These are phyloP conservation scores for Coelopa frigida DNA, from an alignment of 1,140 invertebrate species.

Conservation along the genomic window DNA sequence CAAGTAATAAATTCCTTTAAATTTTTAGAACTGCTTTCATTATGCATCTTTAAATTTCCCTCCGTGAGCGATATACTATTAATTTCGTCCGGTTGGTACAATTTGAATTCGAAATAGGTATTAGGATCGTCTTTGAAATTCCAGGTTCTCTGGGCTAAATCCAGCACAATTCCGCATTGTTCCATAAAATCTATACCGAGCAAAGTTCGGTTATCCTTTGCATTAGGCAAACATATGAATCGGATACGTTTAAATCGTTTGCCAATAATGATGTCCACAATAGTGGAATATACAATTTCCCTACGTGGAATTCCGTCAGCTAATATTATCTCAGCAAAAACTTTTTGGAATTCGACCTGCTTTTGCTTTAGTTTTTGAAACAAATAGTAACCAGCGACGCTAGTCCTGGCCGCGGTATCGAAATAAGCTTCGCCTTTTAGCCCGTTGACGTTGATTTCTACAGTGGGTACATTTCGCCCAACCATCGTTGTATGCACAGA, in stretches of 20 bases:
- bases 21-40: too few relatives aligned
- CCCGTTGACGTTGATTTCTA: slow-evolving; percentile 3
- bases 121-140: too few relatives aligned
- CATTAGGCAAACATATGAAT: slow-evolving; percentile 9
- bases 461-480: background rate
- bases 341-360: slow-evolving; percentile 1
- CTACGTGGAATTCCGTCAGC: slow-evolving; percentile 2
- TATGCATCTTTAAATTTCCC: background rate
- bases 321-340: slow-evolving; percentile 2
- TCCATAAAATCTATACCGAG: slow-evolving; percentile 13
- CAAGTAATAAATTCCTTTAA: slow-evolving; percentile 3
- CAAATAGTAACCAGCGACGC: slow-evolving; percentile 1
- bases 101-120: too few relatives aligned
- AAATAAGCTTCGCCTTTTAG: too few relatives aligned
- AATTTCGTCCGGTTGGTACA: background rate
- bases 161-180: slow-evolving; percentile 8
- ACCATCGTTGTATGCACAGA: too few relatives aligned
- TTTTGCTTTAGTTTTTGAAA: slow-evolving; percentile 1
- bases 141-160: slow-evolving; percentile 7
- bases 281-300: too few relatives aligned
- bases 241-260: slow-evolving; percentile 5
- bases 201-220: slow-evolving; percentile 9
- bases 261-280: background rate
- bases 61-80: slow-evolving; percentile 1
- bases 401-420: too few relatives aligned